Evolutionary conservation across 2,888 invertebrate genomes (phyloP).

Genomic region (Dermolepida albohirtum): DNA sequence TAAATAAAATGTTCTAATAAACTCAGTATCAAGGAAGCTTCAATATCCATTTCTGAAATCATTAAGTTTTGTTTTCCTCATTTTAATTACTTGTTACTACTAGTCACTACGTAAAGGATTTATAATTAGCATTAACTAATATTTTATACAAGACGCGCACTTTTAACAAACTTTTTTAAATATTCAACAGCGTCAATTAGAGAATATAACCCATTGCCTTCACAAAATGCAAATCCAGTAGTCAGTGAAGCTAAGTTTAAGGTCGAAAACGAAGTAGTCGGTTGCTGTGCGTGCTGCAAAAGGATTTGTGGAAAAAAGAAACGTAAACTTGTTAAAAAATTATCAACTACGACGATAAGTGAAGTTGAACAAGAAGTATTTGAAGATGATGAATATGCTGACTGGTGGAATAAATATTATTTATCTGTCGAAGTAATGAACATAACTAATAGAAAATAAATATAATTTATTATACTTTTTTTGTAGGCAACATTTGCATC

Average conservation of each 20-base stretch:
- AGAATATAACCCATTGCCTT: background rate
- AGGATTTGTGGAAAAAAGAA: conserved; percentile 15
- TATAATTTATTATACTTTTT: background rate
- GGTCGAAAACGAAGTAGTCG: conserved; percentile 26
- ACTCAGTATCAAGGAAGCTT: no score
- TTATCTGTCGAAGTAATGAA: conserved; percentile 59
- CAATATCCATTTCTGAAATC: no score
- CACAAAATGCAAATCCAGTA: background rate
- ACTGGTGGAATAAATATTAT: conserved; percentile 72
- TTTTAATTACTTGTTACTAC: no score
- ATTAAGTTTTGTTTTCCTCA: no score
- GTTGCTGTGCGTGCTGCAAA: conserved; percentile 33
- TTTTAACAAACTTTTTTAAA: no score
- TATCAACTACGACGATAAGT: background rate
- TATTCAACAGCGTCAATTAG: background rate
- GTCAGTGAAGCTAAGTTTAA: conserved; percentile 1
- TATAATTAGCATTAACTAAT: no score
- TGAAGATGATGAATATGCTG: conserved; percentile 62
- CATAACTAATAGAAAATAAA: background rate
- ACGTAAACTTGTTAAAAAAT: background rate
- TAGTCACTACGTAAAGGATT: no score
- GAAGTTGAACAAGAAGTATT: conserved; percentile 35
- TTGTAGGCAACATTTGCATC: background rate
- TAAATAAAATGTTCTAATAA: no score
- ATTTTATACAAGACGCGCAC: background rate